Percentiles rank a stretch among this genome's conserved stretches.
Conservation (phyloP, 2,888 invertebrate species). For the Gryllus longicercus region DNA sequence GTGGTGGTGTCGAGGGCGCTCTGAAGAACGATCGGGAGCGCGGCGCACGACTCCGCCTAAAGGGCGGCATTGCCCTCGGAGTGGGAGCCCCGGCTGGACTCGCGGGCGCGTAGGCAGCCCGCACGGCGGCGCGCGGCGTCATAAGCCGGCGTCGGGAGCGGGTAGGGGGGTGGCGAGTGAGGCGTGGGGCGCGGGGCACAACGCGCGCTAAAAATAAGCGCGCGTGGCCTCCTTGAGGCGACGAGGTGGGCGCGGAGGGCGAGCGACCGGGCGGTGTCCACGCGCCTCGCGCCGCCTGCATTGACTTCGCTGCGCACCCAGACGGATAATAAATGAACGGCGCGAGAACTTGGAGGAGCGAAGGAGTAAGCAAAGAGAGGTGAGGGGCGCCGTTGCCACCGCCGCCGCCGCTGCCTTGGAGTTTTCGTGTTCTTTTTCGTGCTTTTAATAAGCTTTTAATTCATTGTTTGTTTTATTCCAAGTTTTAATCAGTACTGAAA, state of each 20-base stretch:
- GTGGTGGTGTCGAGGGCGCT: too few relatives aligned
- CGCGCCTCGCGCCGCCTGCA: conserved; percentile 23
- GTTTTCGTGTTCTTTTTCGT: conserved; percentile 38
- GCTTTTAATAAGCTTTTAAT: conserved; percentile 40
- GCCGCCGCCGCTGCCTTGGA: conserved; percentile 32
- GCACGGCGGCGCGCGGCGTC: too few relatives aligned
- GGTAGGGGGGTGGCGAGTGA: too few relatives aligned
- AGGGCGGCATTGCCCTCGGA: too few relatives aligned
- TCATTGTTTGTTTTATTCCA: conserved; percentile 40
- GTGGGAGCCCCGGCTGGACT: too few relatives aligned
- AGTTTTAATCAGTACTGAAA: conserved; percentile 40
- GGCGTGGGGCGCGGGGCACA: background rate
- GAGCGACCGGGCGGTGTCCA: conserved; percentile 25
- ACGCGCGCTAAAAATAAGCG: conserved; percentile 24
- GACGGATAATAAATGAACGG: conserved; percentile 34
- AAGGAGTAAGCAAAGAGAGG: conserved; percentile 30
- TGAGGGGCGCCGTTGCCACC: conserved; percentile 22
- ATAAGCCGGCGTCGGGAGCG: too few relatives aligned
- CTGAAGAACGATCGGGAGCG: too few relatives aligned
- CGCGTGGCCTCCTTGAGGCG: too few relatives aligned
- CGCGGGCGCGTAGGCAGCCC: too few relatives aligned
- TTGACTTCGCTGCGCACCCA: conserved; percentile 28
- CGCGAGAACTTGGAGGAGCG: conserved; percentile 29
- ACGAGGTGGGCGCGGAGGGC: conserved; percentile 19
- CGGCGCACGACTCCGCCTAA: too few relatives aligned